Percentiles rank a stretch among this genome's conserved stretches.
Evolutionary conservation across 2,797 vertebrate species (phyloP).

Genomic region (Etheostoma perlongum): DNA sequence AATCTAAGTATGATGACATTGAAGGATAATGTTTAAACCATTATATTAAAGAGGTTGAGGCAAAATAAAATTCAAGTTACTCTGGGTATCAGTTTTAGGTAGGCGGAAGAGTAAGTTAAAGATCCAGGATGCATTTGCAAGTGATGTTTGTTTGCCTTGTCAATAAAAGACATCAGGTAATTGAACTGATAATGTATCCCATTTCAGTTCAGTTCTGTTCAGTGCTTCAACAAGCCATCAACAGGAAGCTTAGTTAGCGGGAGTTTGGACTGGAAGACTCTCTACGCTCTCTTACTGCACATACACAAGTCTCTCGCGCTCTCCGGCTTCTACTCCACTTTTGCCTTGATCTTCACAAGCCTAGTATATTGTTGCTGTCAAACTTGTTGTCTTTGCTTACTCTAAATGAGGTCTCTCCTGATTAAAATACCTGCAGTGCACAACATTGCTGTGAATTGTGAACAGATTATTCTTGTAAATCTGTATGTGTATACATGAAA

Average conservation of each 20-base stretch:
- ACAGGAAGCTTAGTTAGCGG: no score
- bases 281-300: no score
- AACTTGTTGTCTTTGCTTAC: no score
- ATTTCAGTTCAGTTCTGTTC: constrained; percentile 15
- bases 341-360: no score
- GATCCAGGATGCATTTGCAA: constrained; percentile 22
- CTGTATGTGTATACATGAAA: constrained; percentile 22
- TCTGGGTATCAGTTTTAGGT: not conserved
- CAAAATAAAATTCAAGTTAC: not conserved
- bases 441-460: constrained; percentile 17
- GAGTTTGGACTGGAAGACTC: no score
- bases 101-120: not conserved
- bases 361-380: no score
- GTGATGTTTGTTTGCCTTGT: constrained; percentile 24
- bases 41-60: not conserved
- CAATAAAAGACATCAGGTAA: constrained; percentile 36
- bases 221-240: constrained; percentile 14
- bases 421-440: constrained; percentile 32
- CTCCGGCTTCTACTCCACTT: no score
- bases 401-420: no score
- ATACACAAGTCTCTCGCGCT: no score
- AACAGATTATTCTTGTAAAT: constrained; percentile 24
- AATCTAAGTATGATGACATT: constrained; percentile 15
- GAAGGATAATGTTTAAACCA: constrained; percentile 9
- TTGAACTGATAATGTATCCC: constrained; percentile 25